Percentiles rank a stretch among this genome's conserved stretches.
These are phyloP conservation scores for Morpho achilles DNA, from an alignment of 2,888 invertebrate species.

Conservation along the genomic window DNA sequence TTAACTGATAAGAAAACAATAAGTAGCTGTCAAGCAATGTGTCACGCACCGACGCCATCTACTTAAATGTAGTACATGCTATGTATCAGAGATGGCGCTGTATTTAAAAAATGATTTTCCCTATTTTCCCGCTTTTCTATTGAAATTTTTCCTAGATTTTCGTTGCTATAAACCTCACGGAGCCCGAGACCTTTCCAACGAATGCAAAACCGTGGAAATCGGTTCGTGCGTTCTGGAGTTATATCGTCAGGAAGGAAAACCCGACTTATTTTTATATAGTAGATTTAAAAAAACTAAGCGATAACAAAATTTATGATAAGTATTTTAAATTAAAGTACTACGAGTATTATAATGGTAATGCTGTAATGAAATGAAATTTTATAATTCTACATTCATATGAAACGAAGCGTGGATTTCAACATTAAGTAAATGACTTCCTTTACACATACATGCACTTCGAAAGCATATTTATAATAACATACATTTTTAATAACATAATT, in stretches of 20 bases:
- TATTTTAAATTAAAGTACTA: too few species aligned
- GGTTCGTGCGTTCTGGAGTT: constrained; percentile 11
- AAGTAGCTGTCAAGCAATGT: constrained; percentile 27
- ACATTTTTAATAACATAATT: constrained; percentile 2
- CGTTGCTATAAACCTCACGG: constrained; percentile 27
- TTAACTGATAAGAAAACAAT: constrained; percentile 24
- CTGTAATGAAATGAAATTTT: too few species aligned
- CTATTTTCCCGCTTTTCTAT: too few species aligned
- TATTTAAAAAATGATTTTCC: too few species aligned
- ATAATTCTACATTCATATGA: too few species aligned
- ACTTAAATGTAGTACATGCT: constrained; percentile 29
- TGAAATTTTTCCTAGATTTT: too few species aligned
- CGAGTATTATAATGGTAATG: too few species aligned
- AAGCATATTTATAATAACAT: not conserved
- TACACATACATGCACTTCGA: not conserved
- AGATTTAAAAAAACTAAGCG: too few species aligned
- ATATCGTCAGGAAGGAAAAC: too few species aligned
- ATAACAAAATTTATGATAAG: too few species aligned
- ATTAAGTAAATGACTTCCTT: not conserved
- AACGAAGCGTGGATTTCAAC: too few species aligned
- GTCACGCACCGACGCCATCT: constrained; percentile 24
- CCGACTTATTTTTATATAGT: too few species aligned
- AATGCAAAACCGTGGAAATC: constrained; percentile 31
- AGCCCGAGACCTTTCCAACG: constrained; percentile 33
- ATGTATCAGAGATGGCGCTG: constrained; percentile 29